phyloP scores from a whole-genome alignment of 2,113 vertebrate species.

The Xiphorhynchus elegans region DNA sequence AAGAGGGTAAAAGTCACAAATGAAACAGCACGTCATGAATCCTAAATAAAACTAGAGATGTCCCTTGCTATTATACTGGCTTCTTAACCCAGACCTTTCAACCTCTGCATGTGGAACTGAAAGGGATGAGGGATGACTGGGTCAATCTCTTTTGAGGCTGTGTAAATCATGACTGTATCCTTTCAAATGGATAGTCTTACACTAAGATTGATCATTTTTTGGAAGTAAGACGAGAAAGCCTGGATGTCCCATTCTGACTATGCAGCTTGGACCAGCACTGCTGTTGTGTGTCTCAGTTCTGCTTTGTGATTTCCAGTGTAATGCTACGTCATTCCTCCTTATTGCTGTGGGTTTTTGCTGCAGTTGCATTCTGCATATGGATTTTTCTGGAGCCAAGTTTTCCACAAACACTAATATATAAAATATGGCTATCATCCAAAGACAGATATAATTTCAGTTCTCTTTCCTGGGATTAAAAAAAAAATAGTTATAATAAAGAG shows the following conservation, averaged over 20 bases:
- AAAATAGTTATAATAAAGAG: neutral
- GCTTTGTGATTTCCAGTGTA: neutral
- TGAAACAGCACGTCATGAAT: neutral
- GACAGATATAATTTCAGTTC: neutral
- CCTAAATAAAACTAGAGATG: neutral
- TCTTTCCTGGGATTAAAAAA: neutral
- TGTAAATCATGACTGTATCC: neutral
- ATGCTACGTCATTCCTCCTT: neutral
- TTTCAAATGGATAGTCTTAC: neutral
- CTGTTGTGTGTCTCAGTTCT: neutral
- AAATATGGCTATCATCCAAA: constrained; percentile 26
- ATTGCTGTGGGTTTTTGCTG: neutral
- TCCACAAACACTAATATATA: neutral
- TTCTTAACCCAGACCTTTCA: neutral
- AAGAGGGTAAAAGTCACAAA: neutral
- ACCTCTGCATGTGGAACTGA: neutral
- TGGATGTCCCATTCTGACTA: neutral
- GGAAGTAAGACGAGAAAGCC: neutral
- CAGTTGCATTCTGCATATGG: neutral
- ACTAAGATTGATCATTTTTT: neutral
- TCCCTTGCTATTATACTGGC: neutral
- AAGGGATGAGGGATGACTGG: neutral
- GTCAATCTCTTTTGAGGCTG: neutral
- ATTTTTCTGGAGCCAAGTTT: constrained; percentile 19
- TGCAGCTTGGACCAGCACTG: neutral